Evolutionary conservation across 1,140 invertebrate species (phyloP), one percentile per base, ranked within the genome.

Genomic region (Ditylenchus dipsaci): DNA sequence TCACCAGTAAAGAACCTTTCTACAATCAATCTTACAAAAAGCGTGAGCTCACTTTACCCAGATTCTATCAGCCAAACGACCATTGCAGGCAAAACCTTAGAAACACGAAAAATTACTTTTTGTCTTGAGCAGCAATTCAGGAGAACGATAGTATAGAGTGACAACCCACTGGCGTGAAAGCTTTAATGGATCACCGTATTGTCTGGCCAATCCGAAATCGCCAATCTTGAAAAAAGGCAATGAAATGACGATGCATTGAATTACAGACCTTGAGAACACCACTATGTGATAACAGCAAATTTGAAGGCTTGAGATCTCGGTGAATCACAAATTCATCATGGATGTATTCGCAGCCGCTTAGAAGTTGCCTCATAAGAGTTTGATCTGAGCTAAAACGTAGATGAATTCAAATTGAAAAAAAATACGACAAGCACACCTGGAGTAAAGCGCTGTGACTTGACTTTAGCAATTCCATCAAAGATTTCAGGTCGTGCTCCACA

Each of bases 221-320:
- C 93, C 95, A 43, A 87, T 86, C 83, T 88, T 11, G 27, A 69
- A 56, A 68, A 33, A 1, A 1, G 33, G 33, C 11, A 38, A 53
- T 53, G n/a, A 53, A 19, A 19, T 53, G 8, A 7, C 3, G 3
- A 53, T 5, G 3, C 15, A 21, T 26, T 53, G 49, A 53, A 53
- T 7, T 7, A 53, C 3, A 59, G 71, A 87, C 86, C 83, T 88
- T 88, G 0, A 95, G 85, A 70, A 93, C 88, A 43, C 93, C 92
- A 76, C 88, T 87, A 84, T 98, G 95, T 76, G 91, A 95, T 3
- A 99, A 85, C 8, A 99, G 84, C n/a, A 99, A 86, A 87, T 99
- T 99, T 0, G 95, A 98, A 1, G 96, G 95, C 86, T 99, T 99
- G n/a, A 99, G 87, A 87, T 99, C 95, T 57, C 95, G 85, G 84